A percentile compares a stretch with the other conserved stretches of the same genome.
Evolutionary conservation across 2,888 invertebrate genomes (phyloP).

Genomic region (Watsonalla binaria): DNA sequence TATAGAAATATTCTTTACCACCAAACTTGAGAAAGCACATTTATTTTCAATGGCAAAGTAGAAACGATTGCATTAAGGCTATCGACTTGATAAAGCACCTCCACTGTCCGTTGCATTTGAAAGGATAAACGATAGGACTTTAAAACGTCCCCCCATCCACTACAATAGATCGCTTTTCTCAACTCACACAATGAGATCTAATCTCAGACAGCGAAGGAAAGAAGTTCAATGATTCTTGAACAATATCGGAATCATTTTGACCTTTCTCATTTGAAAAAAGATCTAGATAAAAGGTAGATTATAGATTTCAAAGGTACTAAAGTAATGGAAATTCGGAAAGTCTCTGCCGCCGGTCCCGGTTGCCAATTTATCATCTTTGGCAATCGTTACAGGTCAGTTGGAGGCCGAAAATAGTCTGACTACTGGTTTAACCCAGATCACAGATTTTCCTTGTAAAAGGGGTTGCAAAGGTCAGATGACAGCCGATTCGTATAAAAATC

Average conservation of each 20-base stretch:
- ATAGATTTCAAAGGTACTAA: too few species aligned
- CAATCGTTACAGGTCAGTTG: too few species aligned
- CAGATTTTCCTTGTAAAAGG: too few species aligned
- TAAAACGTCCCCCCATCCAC: slow-evolving; percentile 51
- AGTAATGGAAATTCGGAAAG: too few species aligned
- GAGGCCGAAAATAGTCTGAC: too few species aligned
- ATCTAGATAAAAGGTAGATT: too few species aligned
- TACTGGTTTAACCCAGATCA: too few species aligned
- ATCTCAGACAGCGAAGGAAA: slow-evolving; percentile 2
- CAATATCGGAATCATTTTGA: background rate
- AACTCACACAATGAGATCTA: slow-evolving; percentile 12
- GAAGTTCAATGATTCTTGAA: background rate
- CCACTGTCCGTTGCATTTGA: slow-evolving; percentile 58
- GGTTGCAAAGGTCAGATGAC: too few species aligned
- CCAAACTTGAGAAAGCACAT: slow-evolving; percentile 4
- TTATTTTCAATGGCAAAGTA: background rate
- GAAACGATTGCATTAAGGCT: slow-evolving; percentile 13
- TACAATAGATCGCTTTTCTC: slow-evolving; percentile 30
- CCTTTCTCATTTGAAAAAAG: background rate
- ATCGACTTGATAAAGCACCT: slow-evolving; percentile 57
- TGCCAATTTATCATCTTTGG: too few species aligned
- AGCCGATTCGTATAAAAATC: too few species aligned
- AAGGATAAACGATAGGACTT: slow-evolving; percentile 53
- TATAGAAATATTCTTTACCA: background rate
- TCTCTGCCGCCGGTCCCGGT: too few species aligned